A percentile compares a stretch with the other conserved stretches of the same genome.
Conservation (phyloP, 2,888 invertebrate genomes). For the Conops quadrifasciatus region DNA sequence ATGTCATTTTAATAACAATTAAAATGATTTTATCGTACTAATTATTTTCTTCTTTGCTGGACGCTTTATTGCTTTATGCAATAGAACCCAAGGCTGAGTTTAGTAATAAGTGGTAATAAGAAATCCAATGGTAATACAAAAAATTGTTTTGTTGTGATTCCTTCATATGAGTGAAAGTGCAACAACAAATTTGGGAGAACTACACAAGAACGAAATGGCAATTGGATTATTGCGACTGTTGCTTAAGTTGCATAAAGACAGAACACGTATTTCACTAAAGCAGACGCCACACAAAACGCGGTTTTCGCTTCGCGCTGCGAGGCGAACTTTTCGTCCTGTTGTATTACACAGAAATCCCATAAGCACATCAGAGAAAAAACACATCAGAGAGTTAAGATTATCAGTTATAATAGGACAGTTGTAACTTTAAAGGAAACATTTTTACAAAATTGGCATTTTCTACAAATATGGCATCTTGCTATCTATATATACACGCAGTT, state of each 20-base stretch:
- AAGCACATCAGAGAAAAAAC: no score
- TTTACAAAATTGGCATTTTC: no score
- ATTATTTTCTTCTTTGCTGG: not conserved
- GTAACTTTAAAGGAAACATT: no score
- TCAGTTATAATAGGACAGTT: no score
- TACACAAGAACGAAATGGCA: not conserved
- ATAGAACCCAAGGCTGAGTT: constrained; percentile 15
- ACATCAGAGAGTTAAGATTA: no score
- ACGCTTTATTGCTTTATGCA: constrained; percentile 11
- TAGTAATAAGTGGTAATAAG: constrained; percentile 18
- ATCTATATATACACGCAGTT: no score
- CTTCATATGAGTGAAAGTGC: constrained; percentile 12
- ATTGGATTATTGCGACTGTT: not conserved
- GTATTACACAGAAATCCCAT: no score
- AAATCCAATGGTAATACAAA: not conserved
- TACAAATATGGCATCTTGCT: no score
- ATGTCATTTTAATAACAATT: constrained; percentile 68
- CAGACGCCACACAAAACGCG: no score
- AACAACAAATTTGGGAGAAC: constrained; percentile 21
- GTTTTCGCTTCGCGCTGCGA: no score
- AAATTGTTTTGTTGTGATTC: constrained; percentile 23
- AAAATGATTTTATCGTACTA: not conserved
- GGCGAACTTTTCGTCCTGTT: no score
- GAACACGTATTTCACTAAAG: no score
- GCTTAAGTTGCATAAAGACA: not conserved